Evolutionary conservation across 1,140 invertebrate genomes (phyloP), one percentile per base, ranked within the genome.

Genomic region (Aphaenogaster floridana): DNA sequence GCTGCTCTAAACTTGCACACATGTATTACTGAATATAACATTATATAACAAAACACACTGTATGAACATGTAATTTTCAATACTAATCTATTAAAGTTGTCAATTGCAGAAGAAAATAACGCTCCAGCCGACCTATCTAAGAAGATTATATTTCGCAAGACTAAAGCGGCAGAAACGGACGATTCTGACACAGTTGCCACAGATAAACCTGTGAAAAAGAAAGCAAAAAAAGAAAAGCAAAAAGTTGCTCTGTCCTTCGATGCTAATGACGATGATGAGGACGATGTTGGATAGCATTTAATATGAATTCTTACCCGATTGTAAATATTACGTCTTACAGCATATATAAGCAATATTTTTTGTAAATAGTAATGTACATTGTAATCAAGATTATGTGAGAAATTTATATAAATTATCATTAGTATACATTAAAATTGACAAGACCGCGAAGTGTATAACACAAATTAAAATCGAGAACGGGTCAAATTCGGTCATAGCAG

Each of bases 91-190:
- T 61, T 1, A 45, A 59, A 86, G 0, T 28, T 66, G 78, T 83
- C 28, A 84, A 90, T 86, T 93, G 87, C 89, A 96, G 96, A 96
- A 86, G 95, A 96, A 92, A 94, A 93, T 52, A 94, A 94, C 84
- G 92, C 93, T 28, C 96, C 96, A 52, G 96, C 96, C 17, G 96
- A 96, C 91, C 92, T 96, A 79, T 93, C 94, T n/a, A 94, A 96
- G 77, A 95, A 95, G 34, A 94, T 97, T 36, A 93, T 96, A 68
- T 97, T 97, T 89, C 95, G 95, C 83, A 94, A 96, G 80, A 94
- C 95, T 81, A 93, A 91, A 89, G 39, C 76, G 88, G 83, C 66
- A 87, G 45, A 80, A 39, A 59, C 52, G 34, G 80, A 28, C 28
- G 28, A 66, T 13, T 54, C 36, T 50, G 80, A 79, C 39, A 50